Evolutionary conservation across 2,888 invertebrate species (phyloP).

Genomic region (Polymixis lichenea): DNA sequence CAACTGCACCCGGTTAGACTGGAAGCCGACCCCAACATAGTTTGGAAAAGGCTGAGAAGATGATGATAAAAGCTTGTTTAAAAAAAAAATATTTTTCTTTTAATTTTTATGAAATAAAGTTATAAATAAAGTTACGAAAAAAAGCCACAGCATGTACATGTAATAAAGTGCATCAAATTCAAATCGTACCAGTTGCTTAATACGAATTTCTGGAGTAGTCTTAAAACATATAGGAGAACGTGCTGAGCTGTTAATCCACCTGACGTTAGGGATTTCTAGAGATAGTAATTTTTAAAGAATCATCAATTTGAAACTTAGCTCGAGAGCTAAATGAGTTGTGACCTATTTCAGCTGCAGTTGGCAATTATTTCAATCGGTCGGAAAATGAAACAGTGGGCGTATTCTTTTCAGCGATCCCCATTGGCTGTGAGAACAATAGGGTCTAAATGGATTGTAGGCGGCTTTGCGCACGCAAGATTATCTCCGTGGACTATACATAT

Average conservation of each 20-base stretch:
- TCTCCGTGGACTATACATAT: not conserved
- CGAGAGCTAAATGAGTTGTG: not conserved
- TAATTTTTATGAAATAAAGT: no score
- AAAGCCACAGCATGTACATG: no score
- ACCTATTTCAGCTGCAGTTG: not conserved
- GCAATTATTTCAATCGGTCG: constrained; percentile 1
- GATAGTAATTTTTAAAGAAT: no score
- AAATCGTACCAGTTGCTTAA: no score
- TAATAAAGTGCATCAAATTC: no score
- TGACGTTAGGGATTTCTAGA: not conserved
- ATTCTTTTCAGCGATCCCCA: constrained; percentile 12
- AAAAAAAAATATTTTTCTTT: no score
- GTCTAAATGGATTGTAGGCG: not conserved
- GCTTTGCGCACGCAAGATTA: constrained; percentile 16
- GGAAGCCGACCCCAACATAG: no score
- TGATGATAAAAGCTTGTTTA: no score
- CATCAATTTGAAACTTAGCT: not conserved
- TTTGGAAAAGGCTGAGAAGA: no score
- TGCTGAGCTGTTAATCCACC: not conserved
- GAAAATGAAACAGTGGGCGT: constrained; percentile 28
- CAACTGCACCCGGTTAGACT: no score
- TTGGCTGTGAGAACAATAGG: constrained; percentile 22
- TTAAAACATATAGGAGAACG: not conserved
- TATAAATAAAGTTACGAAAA: no score
- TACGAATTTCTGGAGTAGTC: no score